Evolutionary conservation across 2,113 vertebrate genomes (phyloP), one percentile per base, ranked within the genome.

Genomic region (Castor canadensis): DNA sequence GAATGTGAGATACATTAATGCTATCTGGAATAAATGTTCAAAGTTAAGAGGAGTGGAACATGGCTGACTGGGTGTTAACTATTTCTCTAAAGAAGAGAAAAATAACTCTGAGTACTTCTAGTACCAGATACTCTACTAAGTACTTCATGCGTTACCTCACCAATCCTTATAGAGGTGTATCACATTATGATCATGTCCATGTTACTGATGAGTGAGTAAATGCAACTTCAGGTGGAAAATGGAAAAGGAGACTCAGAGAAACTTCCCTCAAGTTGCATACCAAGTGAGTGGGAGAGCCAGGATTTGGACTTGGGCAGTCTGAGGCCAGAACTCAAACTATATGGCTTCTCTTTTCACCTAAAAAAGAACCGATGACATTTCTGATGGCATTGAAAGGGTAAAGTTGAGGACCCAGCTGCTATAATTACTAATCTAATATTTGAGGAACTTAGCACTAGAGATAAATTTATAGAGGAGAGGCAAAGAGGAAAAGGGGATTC

Each of bases 21-120:
- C 60, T 92, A 71, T 89, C 72, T 72, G 67, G 54, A 83, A 47
- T 49, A 19, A 96, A 69, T 89, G n/a, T 87, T 94, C 79, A 82
- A 54, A 75, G 49, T 80, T 90, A 62, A 95, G 72, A 90, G 28
- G 24, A 69, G 30, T 75, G 58, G 43, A 87, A 81, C 9, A 45
- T 94, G 62, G 69, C 49, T 58, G 22, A 87, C 9, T 84, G 71
- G 49, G 38, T 75, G 80, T 84, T 84, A 79, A 84, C 80, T 88
- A 94, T 85, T 80, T 71, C 72, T 79, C 89, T 19, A 76, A 86
- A 87, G 66, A 67, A 88, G 58, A 45, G 45, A 35, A 26, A 67
- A 30, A 90, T 32, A 24, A 72, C 6, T 16, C 26, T 73, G 2
- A 91, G 73, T 86, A 73, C 10, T 76, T 91, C 96, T 54, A 93